Evolutionary conservation across 2,888 invertebrate genomes (phyloP).

Genomic region (Teinopalpus imperialis): DNA sequence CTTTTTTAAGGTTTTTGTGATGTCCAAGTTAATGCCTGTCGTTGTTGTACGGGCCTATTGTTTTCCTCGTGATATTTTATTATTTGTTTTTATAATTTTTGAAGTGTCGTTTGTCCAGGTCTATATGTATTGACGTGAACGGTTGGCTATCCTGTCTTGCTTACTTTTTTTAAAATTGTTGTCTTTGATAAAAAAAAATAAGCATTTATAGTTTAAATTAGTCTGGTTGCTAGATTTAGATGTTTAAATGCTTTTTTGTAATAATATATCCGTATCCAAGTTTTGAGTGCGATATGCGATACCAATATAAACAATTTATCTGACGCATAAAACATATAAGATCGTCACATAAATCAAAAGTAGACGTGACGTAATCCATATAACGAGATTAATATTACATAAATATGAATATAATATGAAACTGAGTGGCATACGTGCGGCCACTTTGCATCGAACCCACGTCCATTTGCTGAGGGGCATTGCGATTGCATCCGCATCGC

Average conservation of each 20-base stretch:
- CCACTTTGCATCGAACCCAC: constrained; percentile 44
- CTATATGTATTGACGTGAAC: constrained; percentile 27
- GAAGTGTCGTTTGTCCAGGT: constrained; percentile 55
- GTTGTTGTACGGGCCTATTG: constrained; percentile 64
- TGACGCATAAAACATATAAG: background rate
- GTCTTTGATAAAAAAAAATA: background rate
- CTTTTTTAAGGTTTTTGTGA: constrained; percentile 60
- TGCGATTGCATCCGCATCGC: constrained; percentile 56
- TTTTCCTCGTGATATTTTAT: constrained; percentile 58
- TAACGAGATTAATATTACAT: constrained; percentile 22
- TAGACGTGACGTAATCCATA: constrained; percentile 2
- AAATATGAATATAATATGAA: constrained; percentile 31
- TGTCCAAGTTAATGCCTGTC: constrained; percentile 55
- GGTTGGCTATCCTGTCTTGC: background rate
- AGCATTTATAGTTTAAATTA: background rate
- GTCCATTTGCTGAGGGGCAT: constrained; percentile 56
- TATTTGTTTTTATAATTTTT: constrained; percentile 67
- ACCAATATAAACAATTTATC: constrained; percentile 6
- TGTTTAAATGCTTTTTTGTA: no score
- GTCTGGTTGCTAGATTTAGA: no score
- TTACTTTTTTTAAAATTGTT: background rate
- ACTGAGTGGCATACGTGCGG: constrained; percentile 24
- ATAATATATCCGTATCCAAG: no score
- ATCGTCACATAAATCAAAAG: constrained; percentile 12
- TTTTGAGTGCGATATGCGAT: no score